Evolutionary conservation across 2,113 vertebrate genomes (phyloP).

Genomic region (Eulemur macaco): DNA sequence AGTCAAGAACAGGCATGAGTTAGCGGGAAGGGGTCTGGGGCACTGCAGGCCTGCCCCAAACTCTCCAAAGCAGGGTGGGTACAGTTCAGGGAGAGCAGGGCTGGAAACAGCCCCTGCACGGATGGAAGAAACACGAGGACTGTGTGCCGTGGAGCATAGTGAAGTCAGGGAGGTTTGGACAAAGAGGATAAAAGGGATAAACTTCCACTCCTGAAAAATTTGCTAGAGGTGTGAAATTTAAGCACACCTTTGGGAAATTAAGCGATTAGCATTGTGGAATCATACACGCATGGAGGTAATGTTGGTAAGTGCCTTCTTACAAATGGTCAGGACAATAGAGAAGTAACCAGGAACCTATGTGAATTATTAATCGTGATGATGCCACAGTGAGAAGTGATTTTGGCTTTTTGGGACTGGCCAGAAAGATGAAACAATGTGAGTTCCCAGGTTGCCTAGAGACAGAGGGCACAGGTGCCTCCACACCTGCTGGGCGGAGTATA

Average conservation of each 20-base stretch:
- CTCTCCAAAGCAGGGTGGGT: neutral
- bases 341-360: neutral
- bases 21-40: accelerated
- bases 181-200: neutral
- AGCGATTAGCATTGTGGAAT: neutral
- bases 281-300: accelerated
- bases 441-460: neutral
- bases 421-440: neutral
- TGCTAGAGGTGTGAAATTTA: neutral
- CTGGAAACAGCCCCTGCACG: accelerated
- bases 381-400: neutral
- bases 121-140: accelerated
- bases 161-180: neutral
- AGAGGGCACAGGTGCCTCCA: too few species aligned
- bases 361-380: neutral
- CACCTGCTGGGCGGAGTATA: neutral
- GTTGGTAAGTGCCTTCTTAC: neutral
- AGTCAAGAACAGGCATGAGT: neutral
- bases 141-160: accelerated
- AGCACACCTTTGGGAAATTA: neutral
- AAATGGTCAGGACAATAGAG: neutral
- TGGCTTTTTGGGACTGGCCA: neutral
- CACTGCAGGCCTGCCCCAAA: neutral
- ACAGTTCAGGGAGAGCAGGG: neutral
- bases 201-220: neutral